Evolutionary conservation across 2,113 vertebrate genomes (phyloP).

Genomic region (Alligator sinensis): DNA sequence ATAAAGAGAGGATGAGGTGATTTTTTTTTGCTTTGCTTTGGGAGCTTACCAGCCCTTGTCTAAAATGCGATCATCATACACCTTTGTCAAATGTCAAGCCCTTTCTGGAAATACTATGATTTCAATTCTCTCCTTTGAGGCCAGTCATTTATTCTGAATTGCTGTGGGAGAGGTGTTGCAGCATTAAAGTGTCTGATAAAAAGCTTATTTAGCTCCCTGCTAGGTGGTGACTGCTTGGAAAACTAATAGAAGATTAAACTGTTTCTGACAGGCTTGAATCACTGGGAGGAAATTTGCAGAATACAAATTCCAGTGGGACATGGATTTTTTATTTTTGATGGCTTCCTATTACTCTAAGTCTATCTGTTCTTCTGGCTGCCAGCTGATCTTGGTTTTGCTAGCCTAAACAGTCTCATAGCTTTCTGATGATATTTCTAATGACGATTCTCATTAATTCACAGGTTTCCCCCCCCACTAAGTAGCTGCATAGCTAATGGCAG

Average conservation of each 20-base stretch:
- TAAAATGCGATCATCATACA: neutral
- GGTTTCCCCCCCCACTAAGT: neutral
- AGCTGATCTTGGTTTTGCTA: neutral
- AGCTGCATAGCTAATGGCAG: neutral
- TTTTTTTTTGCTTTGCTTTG: neutral
- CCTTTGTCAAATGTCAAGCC: neutral
- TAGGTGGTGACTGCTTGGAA: neutral
- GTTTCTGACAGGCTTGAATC: conserved; percentile 18
- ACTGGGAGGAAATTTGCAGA: neutral
- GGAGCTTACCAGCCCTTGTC: neutral
- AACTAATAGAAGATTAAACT: neutral
- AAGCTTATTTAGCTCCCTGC: neutral
- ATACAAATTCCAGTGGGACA: neutral
- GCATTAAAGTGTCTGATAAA: neutral
- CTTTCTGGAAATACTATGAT: neutral
- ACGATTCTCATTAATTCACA: neutral
- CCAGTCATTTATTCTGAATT: conserved; percentile 1
- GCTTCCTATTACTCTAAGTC: neutral
- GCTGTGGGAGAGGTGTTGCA: neutral
- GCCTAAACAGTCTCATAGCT: neutral
- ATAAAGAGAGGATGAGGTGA: neutral
- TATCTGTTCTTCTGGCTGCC: neutral
- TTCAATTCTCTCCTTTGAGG: neutral
- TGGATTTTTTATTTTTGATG: neutral
- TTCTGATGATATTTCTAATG: neutral